A percentile compares a stretch with the other conserved stretches of the same genome.
Evolutionary conservation across 2,113 vertebrate species (phyloP).

Genomic region (Antidorcas marsupialis): DNA sequence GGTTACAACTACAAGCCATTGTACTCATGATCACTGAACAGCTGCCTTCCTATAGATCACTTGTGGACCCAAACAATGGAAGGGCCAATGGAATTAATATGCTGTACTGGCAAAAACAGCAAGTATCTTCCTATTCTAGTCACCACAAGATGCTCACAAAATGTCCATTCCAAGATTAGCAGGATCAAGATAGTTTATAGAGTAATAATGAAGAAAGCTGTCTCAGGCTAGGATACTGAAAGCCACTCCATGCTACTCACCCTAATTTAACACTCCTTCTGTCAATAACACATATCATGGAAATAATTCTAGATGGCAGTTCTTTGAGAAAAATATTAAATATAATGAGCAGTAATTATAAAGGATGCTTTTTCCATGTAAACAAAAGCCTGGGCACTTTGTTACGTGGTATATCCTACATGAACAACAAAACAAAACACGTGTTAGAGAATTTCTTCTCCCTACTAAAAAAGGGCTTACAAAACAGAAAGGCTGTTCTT

Average conservation of each 20-base stretch:
- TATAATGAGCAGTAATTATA: constrained; percentile 43
- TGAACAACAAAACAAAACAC: constrained; percentile 68
- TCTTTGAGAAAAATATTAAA: neutral
- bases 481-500: constrained; percentile 44
- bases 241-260: constrained; percentile 11
- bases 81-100: constrained; percentile 36
- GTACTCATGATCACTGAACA: constrained; percentile 57
- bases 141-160: constrained; percentile 3
- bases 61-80: constrained; percentile 26
- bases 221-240: constrained; percentile 38
- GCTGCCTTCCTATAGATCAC: constrained; percentile 45
- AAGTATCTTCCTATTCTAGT: constrained; percentile 35
- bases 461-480: constrained; percentile 44
- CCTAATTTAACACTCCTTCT: constrained; percentile 24
- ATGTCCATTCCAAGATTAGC: constrained; percentile 8
- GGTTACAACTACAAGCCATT: constrained; percentile 50
- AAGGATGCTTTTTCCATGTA: constrained; percentile 41
- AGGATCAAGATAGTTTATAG: constrained; percentile 21
- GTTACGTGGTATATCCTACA: constrained; percentile 60
- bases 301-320: constrained; percentile 21
- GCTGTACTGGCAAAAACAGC: constrained; percentile 49
- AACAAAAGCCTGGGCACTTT: constrained; percentile 61
- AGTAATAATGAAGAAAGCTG: constrained; percentile 23
- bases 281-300: neutral
- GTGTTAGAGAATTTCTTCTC: constrained; percentile 52